phyloP scores from a whole-genome alignment of 2,888 invertebrate species.

The Eustalomyia histrio region DNA sequence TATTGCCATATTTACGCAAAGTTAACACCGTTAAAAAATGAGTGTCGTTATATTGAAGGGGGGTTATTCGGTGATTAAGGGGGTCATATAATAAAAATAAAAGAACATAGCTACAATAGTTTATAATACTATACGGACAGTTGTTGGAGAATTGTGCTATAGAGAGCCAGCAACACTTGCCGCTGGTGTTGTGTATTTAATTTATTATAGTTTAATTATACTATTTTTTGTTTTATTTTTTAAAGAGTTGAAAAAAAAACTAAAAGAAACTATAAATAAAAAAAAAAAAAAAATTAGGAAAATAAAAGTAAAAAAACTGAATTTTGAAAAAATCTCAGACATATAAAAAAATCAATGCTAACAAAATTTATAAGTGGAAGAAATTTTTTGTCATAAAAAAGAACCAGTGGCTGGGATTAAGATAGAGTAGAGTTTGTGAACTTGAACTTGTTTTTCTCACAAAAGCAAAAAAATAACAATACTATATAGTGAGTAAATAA shows the following conservation, averaged over 20 bases:
- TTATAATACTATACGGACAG: slow-evolving; percentile 30
- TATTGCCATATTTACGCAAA: background rate
- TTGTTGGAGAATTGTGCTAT: slow-evolving; percentile 44
- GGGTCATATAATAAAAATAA: too few species aligned
- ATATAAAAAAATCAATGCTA: slow-evolving; percentile 39
- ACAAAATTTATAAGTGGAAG: slow-evolving; percentile 18
- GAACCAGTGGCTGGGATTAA: background rate
- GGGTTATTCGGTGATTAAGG: background rate
- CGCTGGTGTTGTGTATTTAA: slow-evolving; percentile 31
- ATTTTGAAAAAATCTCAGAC: background rate
- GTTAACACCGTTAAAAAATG: background rate
- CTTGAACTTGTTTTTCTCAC: slow-evolving; percentile 51
- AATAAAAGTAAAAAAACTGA: slow-evolving; percentile 4
- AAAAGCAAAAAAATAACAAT: slow-evolving; percentile 4
- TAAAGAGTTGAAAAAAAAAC: background rate
- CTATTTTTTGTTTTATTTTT: slow-evolving; percentile 33
- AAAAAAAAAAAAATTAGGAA: background rate
- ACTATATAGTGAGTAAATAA: slow-evolving; percentile 8
- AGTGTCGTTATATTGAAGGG: background rate
- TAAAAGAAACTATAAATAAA: background rate
- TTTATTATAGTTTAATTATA: slow-evolving; percentile 47
- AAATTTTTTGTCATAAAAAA: slow-evolving; percentile 7
- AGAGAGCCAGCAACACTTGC: slow-evolving; percentile 22
- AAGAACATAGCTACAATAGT: slow-evolving; percentile 12
- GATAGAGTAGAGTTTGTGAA: slow-evolving; percentile 27